Conservation (phyloP, 2,797 vertebrate genomes). For the Bradypus variegatus region DNA sequence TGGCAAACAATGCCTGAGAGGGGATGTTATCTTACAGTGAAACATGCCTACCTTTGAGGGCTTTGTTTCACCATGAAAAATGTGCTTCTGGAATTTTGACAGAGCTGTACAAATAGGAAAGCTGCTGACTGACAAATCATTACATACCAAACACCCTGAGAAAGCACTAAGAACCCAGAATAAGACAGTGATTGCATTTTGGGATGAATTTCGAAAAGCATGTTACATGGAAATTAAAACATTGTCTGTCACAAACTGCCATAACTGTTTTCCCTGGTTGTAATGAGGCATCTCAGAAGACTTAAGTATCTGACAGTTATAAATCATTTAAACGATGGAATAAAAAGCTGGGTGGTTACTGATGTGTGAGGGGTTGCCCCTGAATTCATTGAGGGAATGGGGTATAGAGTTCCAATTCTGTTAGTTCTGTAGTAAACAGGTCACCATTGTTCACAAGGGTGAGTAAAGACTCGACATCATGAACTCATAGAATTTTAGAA, state of each 20-base stretch:
- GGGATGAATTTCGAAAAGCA: slow-evolving; percentile 44
- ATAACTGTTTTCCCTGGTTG: slow-evolving; percentile 17
- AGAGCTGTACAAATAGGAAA: slow-evolving; percentile 15
- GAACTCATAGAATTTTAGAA: background rate
- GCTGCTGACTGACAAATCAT: slow-evolving; percentile 28
- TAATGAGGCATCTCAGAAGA: slow-evolving; percentile 13
- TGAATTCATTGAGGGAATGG: background rate
- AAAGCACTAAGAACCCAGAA: slow-evolving; percentile 30
- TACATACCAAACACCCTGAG: slow-evolving; percentile 26
- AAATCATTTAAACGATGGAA: slow-evolving; percentile 37
- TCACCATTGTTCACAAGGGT: background rate
- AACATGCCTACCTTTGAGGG: slow-evolving; percentile 39
- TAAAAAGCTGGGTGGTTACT: background rate
- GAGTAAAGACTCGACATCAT: background rate
- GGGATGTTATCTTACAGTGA: slow-evolving; percentile 49
- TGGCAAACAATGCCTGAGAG: slow-evolving; percentile 52
- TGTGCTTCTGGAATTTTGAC: slow-evolving; percentile 44
- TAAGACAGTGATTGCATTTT: slow-evolving; percentile 16
- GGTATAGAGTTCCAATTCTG: background rate
- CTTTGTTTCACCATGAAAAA: slow-evolving; percentile 41
- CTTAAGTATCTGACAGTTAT: slow-evolving; percentile 27
- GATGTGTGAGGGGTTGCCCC: background rate
- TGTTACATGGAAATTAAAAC: slow-evolving; percentile 40
- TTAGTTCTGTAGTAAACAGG: background rate
- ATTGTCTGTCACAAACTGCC: background rate